These are phyloP conservation scores for Caenorhabditis wallacei DNA, from an alignment of 2,888 invertebrate species.

Conservation along the genomic window DNA sequence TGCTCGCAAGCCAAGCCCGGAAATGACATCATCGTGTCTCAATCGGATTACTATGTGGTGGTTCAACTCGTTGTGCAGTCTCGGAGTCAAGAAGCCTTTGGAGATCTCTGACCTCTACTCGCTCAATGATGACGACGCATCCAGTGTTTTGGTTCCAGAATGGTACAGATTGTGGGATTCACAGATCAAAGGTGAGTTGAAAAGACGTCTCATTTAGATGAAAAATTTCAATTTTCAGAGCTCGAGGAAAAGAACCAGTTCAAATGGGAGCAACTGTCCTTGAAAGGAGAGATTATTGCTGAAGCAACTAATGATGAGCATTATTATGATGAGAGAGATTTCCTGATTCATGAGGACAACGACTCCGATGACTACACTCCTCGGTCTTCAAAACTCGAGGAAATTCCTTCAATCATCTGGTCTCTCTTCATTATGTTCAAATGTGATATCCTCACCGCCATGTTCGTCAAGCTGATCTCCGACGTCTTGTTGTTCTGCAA, in stretches of 20 bases:
- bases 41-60: slow-evolving; percentile 92
- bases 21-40: slow-evolving; percentile 90
- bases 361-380: slow-evolving; percentile 68
- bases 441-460: slow-evolving; percentile 79
- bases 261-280: no score
- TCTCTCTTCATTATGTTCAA: slow-evolving; percentile 78
- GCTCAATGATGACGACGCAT: slow-evolving; percentile 79
- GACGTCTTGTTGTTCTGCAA: slow-evolving; percentile 80
- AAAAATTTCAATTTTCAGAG: not conserved
- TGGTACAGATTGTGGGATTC: slow-evolving; percentile 79
- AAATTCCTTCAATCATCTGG: slow-evolving; percentile 70
- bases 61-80: slow-evolving; percentile 87
- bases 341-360: slow-evolving; percentile 67
- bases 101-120: slow-evolving; percentile 79
- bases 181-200: slow-evolving; percentile 66
- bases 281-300: no score
- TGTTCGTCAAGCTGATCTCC: slow-evolving; percentile 77
- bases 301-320: not conserved
- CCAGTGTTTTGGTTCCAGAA: slow-evolving; percentile 76
- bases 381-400: not conserved
- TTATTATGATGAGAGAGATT: slow-evolving; percentile 45
- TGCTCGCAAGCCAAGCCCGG: slow-evolving; percentile 89
- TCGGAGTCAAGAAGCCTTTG: slow-evolving; percentile 79
- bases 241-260: not conserved
- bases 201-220: no score